These are phyloP conservation scores for Trichomalopsis sarcophagae DNA, from an alignment of 1,140 invertebrate species.

Conservation along the genomic window DNA sequence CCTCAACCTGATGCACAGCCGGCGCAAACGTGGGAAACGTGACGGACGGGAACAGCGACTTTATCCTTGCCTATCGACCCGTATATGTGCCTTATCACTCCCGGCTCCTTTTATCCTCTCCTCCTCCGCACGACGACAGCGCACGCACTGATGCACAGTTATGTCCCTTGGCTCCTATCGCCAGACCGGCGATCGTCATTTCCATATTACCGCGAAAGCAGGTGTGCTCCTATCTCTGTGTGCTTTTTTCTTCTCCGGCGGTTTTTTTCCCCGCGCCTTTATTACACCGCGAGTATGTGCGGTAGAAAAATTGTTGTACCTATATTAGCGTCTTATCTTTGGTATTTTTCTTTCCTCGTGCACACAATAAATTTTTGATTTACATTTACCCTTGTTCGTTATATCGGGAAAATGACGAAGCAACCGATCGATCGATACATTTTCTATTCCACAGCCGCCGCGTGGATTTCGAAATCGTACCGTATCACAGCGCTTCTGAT, in stretches of 20 bases:
- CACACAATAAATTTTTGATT: no score
- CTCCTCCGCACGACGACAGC: background rate
- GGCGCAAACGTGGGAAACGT: background rate
- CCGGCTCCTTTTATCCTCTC: background rate
- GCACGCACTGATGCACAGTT: background rate
- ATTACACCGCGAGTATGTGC: no score
- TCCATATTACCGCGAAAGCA: background rate
- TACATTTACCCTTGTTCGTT: no score
- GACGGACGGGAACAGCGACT: background rate
- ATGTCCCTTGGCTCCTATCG: slow-evolving; percentile 9
- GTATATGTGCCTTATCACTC: slow-evolving; percentile 13
- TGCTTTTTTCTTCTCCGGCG: background rate
- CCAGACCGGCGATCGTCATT: background rate
- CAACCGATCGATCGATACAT: no score
- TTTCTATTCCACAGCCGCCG: no score
- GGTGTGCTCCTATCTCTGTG: background rate
- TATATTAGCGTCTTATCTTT: no score
- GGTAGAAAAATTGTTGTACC: no score
- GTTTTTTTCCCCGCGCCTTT: background rate
- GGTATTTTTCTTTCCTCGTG: no score
- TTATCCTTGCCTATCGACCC: slow-evolving; percentile 6
- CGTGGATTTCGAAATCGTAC: no score
- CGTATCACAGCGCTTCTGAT: no score
- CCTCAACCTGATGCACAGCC: background rate
- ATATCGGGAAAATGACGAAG: no score